Evolutionary conservation across 30 jellyfish, hydroid and myxozoan species (phyloP), one percentile per base, ranked within the genome.

Genomic region (Hydractinia symbiolongicarpus): DNA sequence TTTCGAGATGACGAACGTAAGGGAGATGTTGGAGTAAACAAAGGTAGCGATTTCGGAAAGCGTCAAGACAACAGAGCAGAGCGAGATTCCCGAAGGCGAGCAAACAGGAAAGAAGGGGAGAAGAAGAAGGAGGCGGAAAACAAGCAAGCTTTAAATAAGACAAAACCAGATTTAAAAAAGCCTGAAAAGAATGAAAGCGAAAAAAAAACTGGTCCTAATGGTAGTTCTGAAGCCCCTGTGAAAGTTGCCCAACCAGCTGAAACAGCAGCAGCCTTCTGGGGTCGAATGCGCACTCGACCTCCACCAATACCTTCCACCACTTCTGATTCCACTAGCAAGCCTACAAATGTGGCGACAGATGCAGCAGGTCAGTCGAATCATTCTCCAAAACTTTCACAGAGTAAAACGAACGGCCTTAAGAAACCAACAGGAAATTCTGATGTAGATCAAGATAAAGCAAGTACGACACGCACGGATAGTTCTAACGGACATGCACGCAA

Each of bases 191-290:
- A 71, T 19, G 72, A 40, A 54, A 9, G 67, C 2, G 83, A 81
- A 53, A 80, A 76, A 1, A 30, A 74, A 20, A 78, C 70, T 4
- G 72, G 54, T 17, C 66, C 81, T 14, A 14, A 11, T 17, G 58
- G 84, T 50, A 53, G 66, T 49, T 40, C 72, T 49, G 82, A 77
- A n/a, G 90, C 73, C 17, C 73, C 85, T 69, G 87, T 77, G 73
- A 83, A 82, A 58, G 85, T 86, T 2, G 96, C 93, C 10, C 82
- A 88, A 73, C 90, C 62, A 49, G 87, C 85, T 68, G 96, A 88
- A 75, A 7, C 86, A 8, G 77, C 96, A 5, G 96, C 96, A 5
- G 96, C 93, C 8, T 88, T 88, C 79, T 88, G 93, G 93, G 80
- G 55, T 40, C 83, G 96, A 71, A 88, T 88, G 96, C 79, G 93